Evolutionary conservation across 2,113 vertebrate genomes (phyloP).

Genomic region (Girardinichthys multiradiatus): DNA sequence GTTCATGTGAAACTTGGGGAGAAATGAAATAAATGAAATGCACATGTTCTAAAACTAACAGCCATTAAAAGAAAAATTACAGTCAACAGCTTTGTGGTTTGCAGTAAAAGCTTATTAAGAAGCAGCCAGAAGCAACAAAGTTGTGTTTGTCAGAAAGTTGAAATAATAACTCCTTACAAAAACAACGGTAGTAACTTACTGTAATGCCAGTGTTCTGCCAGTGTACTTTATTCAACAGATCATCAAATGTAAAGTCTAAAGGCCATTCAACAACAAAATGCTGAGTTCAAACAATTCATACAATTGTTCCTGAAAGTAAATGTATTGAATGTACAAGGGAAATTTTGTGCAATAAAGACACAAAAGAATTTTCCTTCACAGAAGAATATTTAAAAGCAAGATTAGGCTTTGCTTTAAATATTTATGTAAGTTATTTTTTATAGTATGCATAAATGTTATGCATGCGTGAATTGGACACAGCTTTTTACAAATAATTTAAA

Average conservation of each 20-base stretch:
- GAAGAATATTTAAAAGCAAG: too few relatives aligned
- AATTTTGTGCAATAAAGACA: not conserved
- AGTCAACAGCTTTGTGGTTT: not conserved
- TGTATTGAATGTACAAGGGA: slow-evolving; percentile 6
- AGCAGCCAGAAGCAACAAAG: not conserved
- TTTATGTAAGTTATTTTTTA: too few relatives aligned
- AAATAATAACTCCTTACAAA: slow-evolving; percentile 35
- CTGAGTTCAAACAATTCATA: slow-evolving; percentile 36
- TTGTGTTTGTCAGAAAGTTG: not conserved
- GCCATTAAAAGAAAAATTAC: not conserved
- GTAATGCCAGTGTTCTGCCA: slow-evolving; percentile 42
- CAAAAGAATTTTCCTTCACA: not conserved
- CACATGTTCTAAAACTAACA: too few relatives aligned
- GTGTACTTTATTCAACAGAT: slow-evolving; percentile 46
- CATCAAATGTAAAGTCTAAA: slow-evolving; percentile 24
- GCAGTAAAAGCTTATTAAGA: too few relatives aligned
- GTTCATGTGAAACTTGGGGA: not conserved
- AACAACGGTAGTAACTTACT: slow-evolving; percentile 22
- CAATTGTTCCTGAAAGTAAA: slow-evolving; percentile 32
- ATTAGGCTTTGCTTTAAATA: not conserved
- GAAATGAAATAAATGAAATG: too few relatives aligned
- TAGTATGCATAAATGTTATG: too few relatives aligned
- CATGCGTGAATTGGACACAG: too few relatives aligned
- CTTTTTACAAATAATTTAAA: too few relatives aligned
- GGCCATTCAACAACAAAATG: slow-evolving; percentile 46